Conservation (phyloP, 2,113 vertebrate species). For the Harpagus bidentatus region DNA sequence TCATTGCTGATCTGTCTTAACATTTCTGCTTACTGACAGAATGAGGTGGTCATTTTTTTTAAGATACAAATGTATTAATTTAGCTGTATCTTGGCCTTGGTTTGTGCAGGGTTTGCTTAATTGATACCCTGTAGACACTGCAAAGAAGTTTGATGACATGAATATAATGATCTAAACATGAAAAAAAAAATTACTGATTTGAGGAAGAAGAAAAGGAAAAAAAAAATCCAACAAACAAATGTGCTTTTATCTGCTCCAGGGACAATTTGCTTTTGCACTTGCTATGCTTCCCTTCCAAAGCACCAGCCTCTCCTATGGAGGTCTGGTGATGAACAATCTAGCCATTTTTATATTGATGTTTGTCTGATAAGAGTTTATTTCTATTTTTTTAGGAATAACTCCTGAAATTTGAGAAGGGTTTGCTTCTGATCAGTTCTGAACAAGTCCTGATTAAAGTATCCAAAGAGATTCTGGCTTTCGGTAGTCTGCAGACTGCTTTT, state of each 20-base stretch:
- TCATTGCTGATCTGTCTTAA: not conserved
- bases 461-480: not conserved
- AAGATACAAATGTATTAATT: not conserved
- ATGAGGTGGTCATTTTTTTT: not conserved
- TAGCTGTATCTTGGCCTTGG: not conserved
- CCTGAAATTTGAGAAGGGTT: not conserved
- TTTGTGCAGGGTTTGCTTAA: not conserved
- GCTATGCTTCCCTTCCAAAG: not conserved
- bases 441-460: not conserved
- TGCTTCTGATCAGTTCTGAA: not conserved
- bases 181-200: not conserved
- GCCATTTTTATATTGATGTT: not conserved
- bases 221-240: not conserved
- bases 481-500: not conserved
- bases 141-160: not conserved
- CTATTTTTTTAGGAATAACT: not conserved
- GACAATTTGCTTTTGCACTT: not conserved
- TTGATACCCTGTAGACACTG: not conserved
- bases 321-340: not conserved
- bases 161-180: not conserved
- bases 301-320: not conserved
- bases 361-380: not conserved
- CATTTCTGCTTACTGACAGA: not conserved
- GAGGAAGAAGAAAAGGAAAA: not conserved
- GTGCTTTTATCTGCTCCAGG: not conserved